Percentiles rank a stretch among this genome's conserved stretches.
Evolutionary conservation across 2,888 invertebrate genomes (phyloP).

Genomic region (Tipula unca): DNA sequence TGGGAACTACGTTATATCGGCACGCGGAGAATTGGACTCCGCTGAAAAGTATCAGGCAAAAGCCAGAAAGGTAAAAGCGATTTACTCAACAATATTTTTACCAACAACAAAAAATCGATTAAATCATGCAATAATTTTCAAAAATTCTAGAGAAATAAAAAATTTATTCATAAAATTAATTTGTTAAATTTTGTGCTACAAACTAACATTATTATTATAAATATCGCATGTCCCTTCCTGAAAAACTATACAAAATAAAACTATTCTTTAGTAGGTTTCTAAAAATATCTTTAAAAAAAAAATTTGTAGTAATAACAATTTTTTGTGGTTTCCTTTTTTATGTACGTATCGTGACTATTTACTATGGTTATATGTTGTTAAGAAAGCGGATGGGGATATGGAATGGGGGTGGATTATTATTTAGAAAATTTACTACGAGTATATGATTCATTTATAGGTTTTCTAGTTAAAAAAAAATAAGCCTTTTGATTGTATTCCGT

Average conservation of each 20-base stretch:
- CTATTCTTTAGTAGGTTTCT: background rate
- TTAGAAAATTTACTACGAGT: background rate
- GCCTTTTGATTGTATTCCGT: background rate
- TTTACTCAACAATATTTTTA: background rate
- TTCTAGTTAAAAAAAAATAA: too few species aligned
- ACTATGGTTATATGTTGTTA: background rate
- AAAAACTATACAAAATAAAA: background rate
- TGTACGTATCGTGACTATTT: background rate
- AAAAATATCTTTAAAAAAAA: background rate
- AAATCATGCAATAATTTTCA: conserved; percentile 15
- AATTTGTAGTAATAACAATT: background rate
- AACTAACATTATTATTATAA: conserved; percentile 2
- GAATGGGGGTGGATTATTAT: background rate
- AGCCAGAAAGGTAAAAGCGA: conserved; percentile 66
- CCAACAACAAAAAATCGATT: background rate
- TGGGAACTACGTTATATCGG: conserved; percentile 73
- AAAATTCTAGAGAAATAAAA: background rate
- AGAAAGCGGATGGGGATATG: background rate
- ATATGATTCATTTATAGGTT: background rate
- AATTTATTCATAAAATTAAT: background rate
- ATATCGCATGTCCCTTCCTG: conserved; percentile 17
- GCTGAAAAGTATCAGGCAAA: conserved; percentile 79
- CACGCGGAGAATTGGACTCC: conserved; percentile 65
- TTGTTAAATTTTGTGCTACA: background rate
- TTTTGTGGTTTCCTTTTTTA: background rate